Percentiles rank a stretch among this genome's conserved stretches.
Evolutionary conservation across 1,140 invertebrate species (phyloP).

Genomic region (Chironomus tepperi): DNA sequence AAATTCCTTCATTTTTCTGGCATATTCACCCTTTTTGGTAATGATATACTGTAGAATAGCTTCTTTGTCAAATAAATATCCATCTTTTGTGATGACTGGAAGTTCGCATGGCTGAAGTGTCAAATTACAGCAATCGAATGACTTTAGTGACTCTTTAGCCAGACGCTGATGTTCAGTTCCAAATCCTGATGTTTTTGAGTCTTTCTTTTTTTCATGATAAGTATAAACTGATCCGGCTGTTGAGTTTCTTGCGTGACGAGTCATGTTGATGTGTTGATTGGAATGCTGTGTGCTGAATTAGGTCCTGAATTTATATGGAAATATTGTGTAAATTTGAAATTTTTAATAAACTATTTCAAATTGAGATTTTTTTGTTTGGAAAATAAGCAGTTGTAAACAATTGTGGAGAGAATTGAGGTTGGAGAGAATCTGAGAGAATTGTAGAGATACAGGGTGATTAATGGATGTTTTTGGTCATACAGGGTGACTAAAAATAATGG

Average conservation of each 20-base stretch:
- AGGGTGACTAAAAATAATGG: no score
- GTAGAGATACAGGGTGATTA: no score
- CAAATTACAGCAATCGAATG: constrained; percentile 94
- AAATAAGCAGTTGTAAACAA: no score
- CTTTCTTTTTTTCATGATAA: constrained; percentile 96
- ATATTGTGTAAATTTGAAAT: no score
- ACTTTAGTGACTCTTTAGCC: constrained; percentile 51
- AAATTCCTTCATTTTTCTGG: constrained; percentile 84
- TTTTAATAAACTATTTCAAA: no score
- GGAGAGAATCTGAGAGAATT: no score
- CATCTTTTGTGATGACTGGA: constrained; percentile 57
- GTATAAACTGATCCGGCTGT: constrained; percentile 98
- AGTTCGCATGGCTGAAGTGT: constrained; percentile 74
- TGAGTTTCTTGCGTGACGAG: constrained; percentile 92
- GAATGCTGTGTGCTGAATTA: no score
- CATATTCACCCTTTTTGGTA: constrained; percentile 88
- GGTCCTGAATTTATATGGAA: no score
- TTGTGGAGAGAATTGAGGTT: no score
- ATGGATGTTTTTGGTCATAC: no score
- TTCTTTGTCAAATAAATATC: constrained; percentile 95
- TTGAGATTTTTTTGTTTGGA: no score
- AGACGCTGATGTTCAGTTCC: constrained; percentile 75
- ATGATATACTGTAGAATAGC: constrained; percentile 93
- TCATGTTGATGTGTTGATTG: constrained; percentile 57
- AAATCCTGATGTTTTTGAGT: constrained; percentile 85